Percentiles rank a stretch among this genome's conserved stretches.
phyloP scores from a whole-genome alignment of 2,888 invertebrate species.

The Diadromus collaris region DNA sequence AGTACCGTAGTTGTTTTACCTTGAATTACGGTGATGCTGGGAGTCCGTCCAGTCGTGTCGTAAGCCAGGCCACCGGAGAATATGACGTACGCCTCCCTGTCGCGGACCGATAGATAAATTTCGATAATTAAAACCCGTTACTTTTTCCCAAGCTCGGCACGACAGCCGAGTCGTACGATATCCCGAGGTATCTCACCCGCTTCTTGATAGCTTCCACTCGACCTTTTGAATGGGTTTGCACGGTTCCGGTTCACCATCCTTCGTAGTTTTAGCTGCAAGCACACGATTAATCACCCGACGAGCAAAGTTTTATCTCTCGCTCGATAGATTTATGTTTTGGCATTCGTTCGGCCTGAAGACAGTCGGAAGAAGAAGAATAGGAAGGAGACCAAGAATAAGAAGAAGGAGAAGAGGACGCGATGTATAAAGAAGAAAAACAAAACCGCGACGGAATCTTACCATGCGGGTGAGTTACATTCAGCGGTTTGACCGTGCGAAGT shows the following conservation, averaged over 20 bases:
- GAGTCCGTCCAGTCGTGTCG: conserved; percentile 94
- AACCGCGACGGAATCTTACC: conserved; percentile 82
- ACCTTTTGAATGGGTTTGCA: conserved; percentile 98
- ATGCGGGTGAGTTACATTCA: conserved; percentile 94
- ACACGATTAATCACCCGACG: conserved; percentile 60
- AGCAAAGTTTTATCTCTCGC: conserved; percentile 53
- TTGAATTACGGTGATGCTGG: conserved; percentile 97
- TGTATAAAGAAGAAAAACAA: conserved; percentile 11
- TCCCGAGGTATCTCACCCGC: conserved; percentile 83
- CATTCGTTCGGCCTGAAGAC: conserved; percentile 42
- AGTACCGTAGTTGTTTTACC: conserved; percentile 98
- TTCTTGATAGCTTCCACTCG: conserved; percentile 95
- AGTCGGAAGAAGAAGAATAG: conserved; percentile 15
- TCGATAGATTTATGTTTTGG: conserved; percentile 47
- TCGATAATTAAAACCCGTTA: conserved; percentile 12
- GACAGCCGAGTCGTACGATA: background rate
- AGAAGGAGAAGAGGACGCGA: conserved; percentile 2
- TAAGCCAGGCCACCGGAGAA: conserved; percentile 98
- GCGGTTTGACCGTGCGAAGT: conserved; percentile 89
- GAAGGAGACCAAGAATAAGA: conserved; percentile 31
- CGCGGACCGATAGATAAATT: conserved; percentile 22
- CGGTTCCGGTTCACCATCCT: conserved; percentile 95
- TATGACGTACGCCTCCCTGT: conserved; percentile 96
- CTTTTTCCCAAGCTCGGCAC: conserved; percentile 1
- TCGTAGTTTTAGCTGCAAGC: conserved; percentile 91